These are phyloP conservation scores for Polylopha cassiicola DNA, from an alignment of 2,888 invertebrate species.

Conservation along the genomic window DNA sequence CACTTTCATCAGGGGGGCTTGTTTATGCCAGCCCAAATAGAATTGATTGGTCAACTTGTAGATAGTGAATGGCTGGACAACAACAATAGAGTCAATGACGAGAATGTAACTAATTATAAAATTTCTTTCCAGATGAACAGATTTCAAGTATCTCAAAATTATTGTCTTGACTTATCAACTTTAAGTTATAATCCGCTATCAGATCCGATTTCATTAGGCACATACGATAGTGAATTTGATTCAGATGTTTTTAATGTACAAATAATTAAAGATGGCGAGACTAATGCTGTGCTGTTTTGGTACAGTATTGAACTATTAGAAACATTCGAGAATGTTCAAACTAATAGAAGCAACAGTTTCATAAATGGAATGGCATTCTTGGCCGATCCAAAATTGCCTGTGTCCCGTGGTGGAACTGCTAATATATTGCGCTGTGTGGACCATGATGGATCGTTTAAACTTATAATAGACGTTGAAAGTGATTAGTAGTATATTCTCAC, in stretches of 20 bases:
- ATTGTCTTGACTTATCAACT: slow-evolving; percentile 61
- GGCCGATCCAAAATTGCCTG: slow-evolving; percentile 44
- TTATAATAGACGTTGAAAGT: slow-evolving; percentile 39
- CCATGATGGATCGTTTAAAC: slow-evolving; percentile 50
- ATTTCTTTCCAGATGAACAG: slow-evolving; percentile 77
- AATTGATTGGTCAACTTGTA: slow-evolving; percentile 76
- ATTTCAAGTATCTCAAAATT: slow-evolving; percentile 78
- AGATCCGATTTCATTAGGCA: slow-evolving; percentile 43
- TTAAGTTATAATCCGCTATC: slow-evolving; percentile 61
- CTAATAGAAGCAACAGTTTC: slow-evolving; percentile 59
- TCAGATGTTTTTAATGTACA: slow-evolving; percentile 39
- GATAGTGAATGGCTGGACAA: slow-evolving; percentile 77
- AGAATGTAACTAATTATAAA: slow-evolving; percentile 71
- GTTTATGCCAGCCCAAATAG: slow-evolving; percentile 72
- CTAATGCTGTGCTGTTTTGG: slow-evolving; percentile 76
- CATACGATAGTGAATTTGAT: slow-evolving; percentile 29
- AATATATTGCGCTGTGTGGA: slow-evolving; percentile 50
- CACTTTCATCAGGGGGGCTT: slow-evolving; percentile 63
- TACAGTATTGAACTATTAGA: slow-evolving; percentile 67
- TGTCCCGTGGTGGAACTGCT: slow-evolving; percentile 43
- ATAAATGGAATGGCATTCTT: slow-evolving; percentile 69
- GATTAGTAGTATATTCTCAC: no score
- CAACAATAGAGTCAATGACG: slow-evolving; percentile 76
- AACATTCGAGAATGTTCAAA: slow-evolving; percentile 52
- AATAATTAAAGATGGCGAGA: slow-evolving; percentile 51